Percentiles rank a stretch among this genome's conserved stretches.
Conservation (phyloP, 2,888 invertebrate genomes). For the Orthosia incerta region DNA sequence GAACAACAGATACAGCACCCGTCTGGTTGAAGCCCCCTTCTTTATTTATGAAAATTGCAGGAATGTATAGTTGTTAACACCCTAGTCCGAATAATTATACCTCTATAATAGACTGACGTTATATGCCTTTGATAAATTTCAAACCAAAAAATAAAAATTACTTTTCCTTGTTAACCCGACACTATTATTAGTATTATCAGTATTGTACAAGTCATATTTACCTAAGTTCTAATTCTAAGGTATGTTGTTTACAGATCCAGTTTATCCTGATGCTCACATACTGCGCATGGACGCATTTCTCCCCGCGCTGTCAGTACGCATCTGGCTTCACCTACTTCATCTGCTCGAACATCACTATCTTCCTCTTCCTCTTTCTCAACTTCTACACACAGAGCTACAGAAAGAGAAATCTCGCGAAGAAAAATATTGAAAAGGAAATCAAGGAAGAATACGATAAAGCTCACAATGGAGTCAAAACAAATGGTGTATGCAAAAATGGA, state of each 20-base stretch:
- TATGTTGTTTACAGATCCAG: slow-evolving; percentile 89
- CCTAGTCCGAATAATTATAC: too few relatives aligned
- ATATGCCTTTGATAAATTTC: too few relatives aligned
- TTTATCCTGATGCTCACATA: slow-evolving; percentile 93
- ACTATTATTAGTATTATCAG: too few relatives aligned
- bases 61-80: too few relatives aligned
- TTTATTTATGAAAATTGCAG: too few relatives aligned
- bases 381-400: slow-evolving; percentile 92
- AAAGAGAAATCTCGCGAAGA: slow-evolving; percentile 75
- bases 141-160: too few relatives aligned
- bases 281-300: slow-evolving; percentile 89
- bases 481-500: slow-evolving; percentile 70
- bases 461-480: slow-evolving; percentile 71
- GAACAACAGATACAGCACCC: too few relatives aligned
- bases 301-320: slow-evolving; percentile 92
- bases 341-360: slow-evolving; percentile 91
- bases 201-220: too few relatives aligned
- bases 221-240: slow-evolving; percentile 1
- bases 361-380: slow-evolving; percentile 92
- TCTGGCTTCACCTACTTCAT: slow-evolving; percentile 90
- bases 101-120: too few relatives aligned
- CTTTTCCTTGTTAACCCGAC: too few relatives aligned
- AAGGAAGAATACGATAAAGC: slow-evolving; percentile 71
- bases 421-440: slow-evolving; percentile 74
- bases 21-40: too few relatives aligned